These are phyloP conservation scores for Alfaro cultratus DNA, from an alignment of 2,797 vertebrate genomes.

Conservation along the genomic window DNA sequence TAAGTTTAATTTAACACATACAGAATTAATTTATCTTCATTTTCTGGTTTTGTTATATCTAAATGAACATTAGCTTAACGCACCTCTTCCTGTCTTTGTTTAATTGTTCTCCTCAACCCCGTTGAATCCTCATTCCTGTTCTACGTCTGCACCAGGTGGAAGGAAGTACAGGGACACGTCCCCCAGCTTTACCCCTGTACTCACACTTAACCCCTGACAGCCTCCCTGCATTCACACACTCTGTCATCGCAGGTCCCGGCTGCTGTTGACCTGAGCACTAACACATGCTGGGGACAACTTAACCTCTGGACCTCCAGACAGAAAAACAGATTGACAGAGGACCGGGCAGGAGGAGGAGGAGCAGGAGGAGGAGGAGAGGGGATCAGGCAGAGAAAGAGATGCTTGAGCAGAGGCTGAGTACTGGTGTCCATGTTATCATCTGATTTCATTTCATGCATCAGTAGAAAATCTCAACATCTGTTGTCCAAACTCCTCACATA, in stretches of 20 bases:
- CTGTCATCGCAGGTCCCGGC: slow-evolving; percentile 71
- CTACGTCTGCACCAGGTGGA: slow-evolving; percentile 41
- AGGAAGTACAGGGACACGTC: slow-evolving; percentile 26
- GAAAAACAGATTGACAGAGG: slow-evolving; percentile 61
- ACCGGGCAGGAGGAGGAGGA: slow-evolving; percentile 17
- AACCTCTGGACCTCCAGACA: slow-evolving; percentile 67
- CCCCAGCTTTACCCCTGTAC: slow-evolving; percentile 45
- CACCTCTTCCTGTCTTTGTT: background rate
- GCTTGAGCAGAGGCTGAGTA: background rate
- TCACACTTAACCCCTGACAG: slow-evolving; percentile 74
- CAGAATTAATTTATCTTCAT: background rate
- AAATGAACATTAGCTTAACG: background rate
- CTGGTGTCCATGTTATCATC: background rate
- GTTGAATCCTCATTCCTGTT: background rate
- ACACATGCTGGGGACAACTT: slow-evolving; percentile 79
- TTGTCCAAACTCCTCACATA: background rate
- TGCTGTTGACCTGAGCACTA: slow-evolving; percentile 73
- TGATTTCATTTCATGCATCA: background rate
- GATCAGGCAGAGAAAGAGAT: background rate
- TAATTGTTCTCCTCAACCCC: background rate
- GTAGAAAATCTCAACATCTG: background rate
- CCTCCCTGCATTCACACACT: slow-evolving; percentile 66
- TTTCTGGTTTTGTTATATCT: background rate
- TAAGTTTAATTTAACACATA: background rate
- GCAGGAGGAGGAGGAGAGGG: slow-evolving; percentile 8